Percentiles rank a stretch among this genome's conserved stretches.
Conservation (phyloP, 2,797 vertebrate species). For the Cyprinodon diabolis region DNA sequence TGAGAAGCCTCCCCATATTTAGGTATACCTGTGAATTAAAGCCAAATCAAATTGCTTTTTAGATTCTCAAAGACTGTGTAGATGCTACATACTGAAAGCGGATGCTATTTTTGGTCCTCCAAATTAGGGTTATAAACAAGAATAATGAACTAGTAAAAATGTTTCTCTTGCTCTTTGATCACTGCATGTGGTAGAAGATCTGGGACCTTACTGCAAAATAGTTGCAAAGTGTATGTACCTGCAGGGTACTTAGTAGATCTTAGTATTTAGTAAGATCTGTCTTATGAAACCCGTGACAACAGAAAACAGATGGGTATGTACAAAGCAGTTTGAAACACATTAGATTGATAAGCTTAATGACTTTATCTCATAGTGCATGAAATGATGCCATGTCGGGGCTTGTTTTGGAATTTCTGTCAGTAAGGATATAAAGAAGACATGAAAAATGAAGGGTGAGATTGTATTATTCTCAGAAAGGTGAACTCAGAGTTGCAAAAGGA, state of each 20-base stretch:
- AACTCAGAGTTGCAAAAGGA: conserved; percentile 52
- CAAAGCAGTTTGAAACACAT: not conserved
- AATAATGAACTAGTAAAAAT: not conserved
- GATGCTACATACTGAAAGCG: not conserved
- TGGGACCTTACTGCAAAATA: not conserved
- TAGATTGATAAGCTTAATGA: not conserved
- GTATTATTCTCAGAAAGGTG: conserved; percentile 49
- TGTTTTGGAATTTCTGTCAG: conserved; percentile 56
- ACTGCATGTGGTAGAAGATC: not conserved
- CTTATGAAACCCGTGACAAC: not conserved
- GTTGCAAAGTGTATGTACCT: not conserved
- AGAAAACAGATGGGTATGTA: not conserved
- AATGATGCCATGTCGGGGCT: conserved; percentile 49
- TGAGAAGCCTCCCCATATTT: not conserved
- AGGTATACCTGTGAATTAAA: not conserved
- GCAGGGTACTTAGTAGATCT: too few relatives aligned
- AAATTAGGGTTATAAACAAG: not conserved
- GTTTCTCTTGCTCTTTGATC: not conserved
- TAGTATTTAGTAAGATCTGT: too few relatives aligned
- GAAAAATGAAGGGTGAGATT: conserved; percentile 30
- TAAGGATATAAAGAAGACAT: conserved; percentile 20
- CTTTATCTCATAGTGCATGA: conserved; percentile 7
- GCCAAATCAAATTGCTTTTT: not conserved
- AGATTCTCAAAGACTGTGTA: not conserved
- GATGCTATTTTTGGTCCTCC: not conserved